phyloP scores from a whole-genome alignment of 2,113 vertebrate species.

The Percina caprodes region DNA sequence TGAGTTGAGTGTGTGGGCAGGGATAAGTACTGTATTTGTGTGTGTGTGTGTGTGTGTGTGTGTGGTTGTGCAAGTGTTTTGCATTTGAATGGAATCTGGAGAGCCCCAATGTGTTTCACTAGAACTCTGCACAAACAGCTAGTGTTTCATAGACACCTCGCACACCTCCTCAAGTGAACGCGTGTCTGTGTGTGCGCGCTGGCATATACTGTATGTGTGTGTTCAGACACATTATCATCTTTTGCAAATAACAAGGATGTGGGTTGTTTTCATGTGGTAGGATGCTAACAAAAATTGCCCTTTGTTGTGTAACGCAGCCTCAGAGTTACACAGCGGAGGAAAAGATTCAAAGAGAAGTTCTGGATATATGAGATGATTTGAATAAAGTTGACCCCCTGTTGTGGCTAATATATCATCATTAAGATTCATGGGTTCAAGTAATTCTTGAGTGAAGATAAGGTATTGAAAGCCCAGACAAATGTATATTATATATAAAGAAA shows the following conservation, averaged over 20 bases:
- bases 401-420: neutral
- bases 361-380: neutral
- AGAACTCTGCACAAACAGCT: slow-evolving; percentile 65
- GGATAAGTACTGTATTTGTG: slow-evolving; percentile 28
- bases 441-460: neutral
- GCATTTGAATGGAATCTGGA: slow-evolving; percentile 72
- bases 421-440: neutral
- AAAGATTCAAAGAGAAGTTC: neutral
- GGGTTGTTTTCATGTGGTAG: slow-evolving; percentile 3
- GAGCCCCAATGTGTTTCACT: slow-evolving; percentile 59
- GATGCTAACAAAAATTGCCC: neutral
- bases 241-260: slow-evolving; percentile 20
- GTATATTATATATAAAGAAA: neutral
- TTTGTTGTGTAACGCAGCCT: slow-evolving; percentile 7
- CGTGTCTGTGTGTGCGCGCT: neutral
- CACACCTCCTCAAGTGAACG: slow-evolving; percentile 45
- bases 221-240: slow-evolving; percentile 27
- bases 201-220: neutral
- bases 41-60: slow-evolving; percentile 7
- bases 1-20: slow-evolving; percentile 63
- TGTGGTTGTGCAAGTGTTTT: slow-evolving; percentile 43
- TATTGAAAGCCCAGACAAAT: neutral
- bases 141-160: slow-evolving; percentile 64
- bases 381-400: neutral
- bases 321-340: neutral